Evolutionary conservation across 2,888 invertebrate genomes (phyloP).

Genomic region (Smittia sp.): DNA sequence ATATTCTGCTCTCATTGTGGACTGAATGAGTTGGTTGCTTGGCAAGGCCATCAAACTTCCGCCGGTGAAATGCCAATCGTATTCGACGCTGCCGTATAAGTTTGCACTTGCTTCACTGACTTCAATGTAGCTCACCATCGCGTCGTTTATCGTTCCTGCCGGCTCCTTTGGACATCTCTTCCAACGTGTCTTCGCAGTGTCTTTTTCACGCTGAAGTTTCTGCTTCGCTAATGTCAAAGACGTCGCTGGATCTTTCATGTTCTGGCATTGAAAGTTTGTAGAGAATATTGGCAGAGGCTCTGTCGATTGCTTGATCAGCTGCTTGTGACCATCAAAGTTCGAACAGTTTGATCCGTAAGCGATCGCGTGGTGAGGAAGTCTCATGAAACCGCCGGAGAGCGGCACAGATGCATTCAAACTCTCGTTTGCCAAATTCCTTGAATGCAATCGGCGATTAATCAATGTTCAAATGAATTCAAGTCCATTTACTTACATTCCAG

Average conservation of each 20-base stretch:
- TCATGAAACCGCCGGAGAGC: too few species aligned
- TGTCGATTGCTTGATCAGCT: not conserved
- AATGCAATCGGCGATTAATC: too few species aligned
- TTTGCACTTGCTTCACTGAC: not conserved
- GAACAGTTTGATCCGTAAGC: too few species aligned
- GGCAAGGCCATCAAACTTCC: not conserved
- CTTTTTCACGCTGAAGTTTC: too few species aligned
- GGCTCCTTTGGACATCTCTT: not conserved
- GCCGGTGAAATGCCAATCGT: not conserved
- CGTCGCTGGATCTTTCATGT: not conserved
- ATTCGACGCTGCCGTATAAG: not conserved
- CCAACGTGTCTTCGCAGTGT: too few species aligned
- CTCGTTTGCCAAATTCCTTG: too few species aligned
- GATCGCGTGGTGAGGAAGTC: too few species aligned
- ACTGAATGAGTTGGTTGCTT: not conserved
- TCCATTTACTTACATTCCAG: too few species aligned
- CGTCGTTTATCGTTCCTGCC: not conserved
- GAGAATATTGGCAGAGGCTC: not conserved
- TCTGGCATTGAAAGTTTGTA: not conserved
- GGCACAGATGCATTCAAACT: too few species aligned
- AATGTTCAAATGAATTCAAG: too few species aligned
- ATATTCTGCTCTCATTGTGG: not conserved
- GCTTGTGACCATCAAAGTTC: too few species aligned
- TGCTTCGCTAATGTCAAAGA: not conserved
- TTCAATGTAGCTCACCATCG: not conserved